Percentiles rank a stretch among this genome's conserved stretches.
phyloP scores from a whole-genome alignment of 2,113 vertebrate genomes.

The Apodemus sylvaticus region DNA sequence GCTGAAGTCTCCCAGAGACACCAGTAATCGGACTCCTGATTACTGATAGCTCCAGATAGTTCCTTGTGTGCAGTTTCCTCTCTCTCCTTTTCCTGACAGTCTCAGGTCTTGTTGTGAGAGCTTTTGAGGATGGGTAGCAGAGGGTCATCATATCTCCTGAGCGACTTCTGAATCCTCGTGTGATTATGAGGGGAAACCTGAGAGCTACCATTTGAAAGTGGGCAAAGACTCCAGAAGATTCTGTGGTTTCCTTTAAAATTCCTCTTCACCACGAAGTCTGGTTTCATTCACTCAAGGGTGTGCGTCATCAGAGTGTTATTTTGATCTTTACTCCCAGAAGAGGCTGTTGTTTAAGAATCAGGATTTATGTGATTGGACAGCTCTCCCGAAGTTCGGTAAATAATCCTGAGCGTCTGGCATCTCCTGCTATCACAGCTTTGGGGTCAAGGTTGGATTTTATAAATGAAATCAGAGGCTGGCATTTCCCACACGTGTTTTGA shows the following conservation, averaged over 20 bases:
- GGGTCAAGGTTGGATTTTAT: conserved; percentile 73
- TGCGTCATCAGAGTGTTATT: conserved; percentile 55
- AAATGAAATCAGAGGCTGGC: conserved; percentile 69
- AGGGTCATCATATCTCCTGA: not conserved
- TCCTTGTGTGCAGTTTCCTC: not conserved
- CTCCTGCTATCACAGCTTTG: conserved; percentile 68
- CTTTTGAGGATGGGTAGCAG: not conserved
- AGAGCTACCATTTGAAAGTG: not conserved
- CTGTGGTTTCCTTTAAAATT: not conserved
- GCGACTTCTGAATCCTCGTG: not conserved
- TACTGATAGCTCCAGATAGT: not conserved
- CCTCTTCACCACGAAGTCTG: conserved; percentile 42
- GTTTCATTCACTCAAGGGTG: conserved; percentile 56
- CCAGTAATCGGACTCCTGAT: not conserved
- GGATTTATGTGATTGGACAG: conserved; percentile 64
- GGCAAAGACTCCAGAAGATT: conserved; percentile 8
- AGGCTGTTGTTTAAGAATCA: conserved; percentile 68
- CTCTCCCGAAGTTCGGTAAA: conserved; percentile 58
- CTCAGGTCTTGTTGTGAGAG: not conserved
- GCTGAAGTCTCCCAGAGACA: not conserved
- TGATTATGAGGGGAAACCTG: not conserved
- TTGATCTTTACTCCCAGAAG: conserved; percentile 62
- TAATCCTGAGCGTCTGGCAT: conserved; percentile 61
- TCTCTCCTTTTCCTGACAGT: not conserved
- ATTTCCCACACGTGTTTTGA: conserved; percentile 64